A percentile compares a stretch with the other conserved stretches of the same genome.
Conservation (phyloP, 2,113 vertebrate genomes). For the Vanacampus margaritifer region DNA sequence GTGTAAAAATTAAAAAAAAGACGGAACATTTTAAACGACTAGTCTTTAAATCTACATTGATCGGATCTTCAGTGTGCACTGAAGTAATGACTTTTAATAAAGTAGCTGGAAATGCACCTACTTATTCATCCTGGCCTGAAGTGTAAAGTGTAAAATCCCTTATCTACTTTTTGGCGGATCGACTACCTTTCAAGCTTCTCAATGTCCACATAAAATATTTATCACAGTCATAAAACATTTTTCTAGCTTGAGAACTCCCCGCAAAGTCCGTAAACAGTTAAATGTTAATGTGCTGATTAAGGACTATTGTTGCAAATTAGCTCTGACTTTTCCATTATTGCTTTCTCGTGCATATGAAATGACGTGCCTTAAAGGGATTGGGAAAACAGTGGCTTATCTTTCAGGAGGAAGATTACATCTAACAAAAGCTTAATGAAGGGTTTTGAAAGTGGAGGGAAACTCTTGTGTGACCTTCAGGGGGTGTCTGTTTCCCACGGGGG, state of each 20-base stretch:
- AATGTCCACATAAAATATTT: conserved; percentile 41
- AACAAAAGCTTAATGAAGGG: conserved; percentile 47
- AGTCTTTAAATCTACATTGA: no score
- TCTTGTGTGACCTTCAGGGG: conserved; percentile 24
- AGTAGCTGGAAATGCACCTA: no score
- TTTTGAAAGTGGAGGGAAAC: conserved; percentile 41
- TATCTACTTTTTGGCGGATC: not conserved
- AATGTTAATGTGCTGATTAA: conserved; percentile 21
- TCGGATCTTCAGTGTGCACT: no score
- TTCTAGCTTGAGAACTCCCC: conserved; percentile 18
- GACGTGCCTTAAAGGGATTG: not conserved
- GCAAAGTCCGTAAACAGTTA: not conserved
- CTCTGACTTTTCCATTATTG: not conserved
- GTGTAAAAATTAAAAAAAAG: no score
- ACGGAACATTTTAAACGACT: no score
- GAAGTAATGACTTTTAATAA: no score
- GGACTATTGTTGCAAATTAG: not conserved
- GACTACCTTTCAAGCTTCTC: conserved; percentile 7
- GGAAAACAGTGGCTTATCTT: not conserved
- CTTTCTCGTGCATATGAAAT: not conserved
- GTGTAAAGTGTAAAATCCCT: not conserved
- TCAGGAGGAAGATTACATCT: conserved; percentile 1
- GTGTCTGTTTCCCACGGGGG: conserved; percentile 47
- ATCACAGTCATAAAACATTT: conserved; percentile 29
- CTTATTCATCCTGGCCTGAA: no score